phyloP scores from a whole-genome alignment of 2,797 vertebrate genomes.

The Acanthopagrus latus region DNA sequence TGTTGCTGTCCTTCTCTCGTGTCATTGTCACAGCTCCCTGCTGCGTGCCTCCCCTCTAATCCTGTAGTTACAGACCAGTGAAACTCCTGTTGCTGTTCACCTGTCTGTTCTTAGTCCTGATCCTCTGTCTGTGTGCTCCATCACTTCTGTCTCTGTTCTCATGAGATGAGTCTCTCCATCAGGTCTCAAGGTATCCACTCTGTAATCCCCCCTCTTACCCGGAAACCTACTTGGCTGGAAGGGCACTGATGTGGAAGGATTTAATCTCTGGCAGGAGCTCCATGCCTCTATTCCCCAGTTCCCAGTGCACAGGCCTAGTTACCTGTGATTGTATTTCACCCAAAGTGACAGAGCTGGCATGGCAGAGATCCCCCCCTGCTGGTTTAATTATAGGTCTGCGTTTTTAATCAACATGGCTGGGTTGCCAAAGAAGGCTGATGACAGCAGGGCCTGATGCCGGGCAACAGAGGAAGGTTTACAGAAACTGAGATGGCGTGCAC shows the following conservation, averaged over 20 bases:
- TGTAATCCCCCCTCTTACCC: constrained; percentile 38
- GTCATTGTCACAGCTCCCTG: constrained; percentile 3
- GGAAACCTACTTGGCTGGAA: constrained; percentile 26
- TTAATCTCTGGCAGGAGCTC: constrained; percentile 44
- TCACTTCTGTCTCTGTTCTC: constrained; percentile 25
- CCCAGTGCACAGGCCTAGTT: constrained; percentile 28
- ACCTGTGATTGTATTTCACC: constrained; percentile 64
- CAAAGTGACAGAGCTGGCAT: constrained; percentile 44
- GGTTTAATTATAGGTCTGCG: constrained; percentile 75
- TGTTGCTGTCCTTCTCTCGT: not conserved
- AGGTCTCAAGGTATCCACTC: constrained; percentile 32
- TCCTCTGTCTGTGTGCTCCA: constrained; percentile 19
- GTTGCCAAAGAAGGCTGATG: constrained; percentile 59
- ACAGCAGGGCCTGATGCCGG: constrained; percentile 57
- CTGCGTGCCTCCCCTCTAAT: constrained; percentile 34
- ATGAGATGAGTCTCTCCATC: constrained; percentile 25
- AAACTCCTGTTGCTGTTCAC: constrained; percentile 26
- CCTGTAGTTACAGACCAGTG: constrained; percentile 21
- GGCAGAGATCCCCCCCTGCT: constrained; percentile 48
- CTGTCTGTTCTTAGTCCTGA: constrained; percentile 35
- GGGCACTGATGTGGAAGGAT: constrained; percentile 12
- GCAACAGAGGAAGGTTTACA: constrained; percentile 46
- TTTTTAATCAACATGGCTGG: constrained; percentile 64
- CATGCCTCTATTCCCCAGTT: constrained; percentile 17
- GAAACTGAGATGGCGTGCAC: constrained; percentile 20